Conservation (phyloP, 2,113 vertebrate species). For the Delphinus delphis region DNA sequence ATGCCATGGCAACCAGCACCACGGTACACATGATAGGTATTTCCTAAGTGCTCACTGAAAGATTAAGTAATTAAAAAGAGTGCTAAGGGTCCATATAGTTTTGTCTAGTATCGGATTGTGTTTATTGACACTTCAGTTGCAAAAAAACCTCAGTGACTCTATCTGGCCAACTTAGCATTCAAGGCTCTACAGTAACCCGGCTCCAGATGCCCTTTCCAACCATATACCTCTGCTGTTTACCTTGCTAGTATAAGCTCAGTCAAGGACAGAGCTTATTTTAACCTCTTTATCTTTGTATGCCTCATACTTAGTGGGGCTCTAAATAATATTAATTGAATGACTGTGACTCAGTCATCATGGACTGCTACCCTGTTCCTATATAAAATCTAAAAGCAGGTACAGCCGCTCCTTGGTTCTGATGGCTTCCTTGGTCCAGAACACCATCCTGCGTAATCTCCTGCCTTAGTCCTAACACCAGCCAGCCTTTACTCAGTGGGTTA, state of each 20-base stretch:
- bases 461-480: not conserved
- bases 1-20: not conserved
- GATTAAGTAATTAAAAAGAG: not conserved
- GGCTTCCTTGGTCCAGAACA: not conserved
- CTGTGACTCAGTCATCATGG: not conserved
- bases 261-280: not conserved
- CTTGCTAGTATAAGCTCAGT: not conserved
- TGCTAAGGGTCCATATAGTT: not conserved
- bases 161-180: not conserved
- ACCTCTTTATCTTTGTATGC: not conserved
- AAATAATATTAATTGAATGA: not conserved
- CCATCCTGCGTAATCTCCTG: too few species aligned
- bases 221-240: not conserved
- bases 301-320: not conserved
- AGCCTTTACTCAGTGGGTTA: not conserved
- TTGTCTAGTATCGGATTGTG: not conserved
- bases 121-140: not conserved
- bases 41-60: not conserved
- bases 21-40: rapidly evolving
- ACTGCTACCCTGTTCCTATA: too few species aligned
- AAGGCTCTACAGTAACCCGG: not conserved
- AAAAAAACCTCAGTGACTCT: not conserved
- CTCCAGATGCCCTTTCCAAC: not conserved
- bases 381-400: not conserved
- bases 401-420: not conserved